These are phyloP conservation scores for Platalea minor DNA, from an alignment of 2,797 vertebrate species.

Conservation along the genomic window DNA sequence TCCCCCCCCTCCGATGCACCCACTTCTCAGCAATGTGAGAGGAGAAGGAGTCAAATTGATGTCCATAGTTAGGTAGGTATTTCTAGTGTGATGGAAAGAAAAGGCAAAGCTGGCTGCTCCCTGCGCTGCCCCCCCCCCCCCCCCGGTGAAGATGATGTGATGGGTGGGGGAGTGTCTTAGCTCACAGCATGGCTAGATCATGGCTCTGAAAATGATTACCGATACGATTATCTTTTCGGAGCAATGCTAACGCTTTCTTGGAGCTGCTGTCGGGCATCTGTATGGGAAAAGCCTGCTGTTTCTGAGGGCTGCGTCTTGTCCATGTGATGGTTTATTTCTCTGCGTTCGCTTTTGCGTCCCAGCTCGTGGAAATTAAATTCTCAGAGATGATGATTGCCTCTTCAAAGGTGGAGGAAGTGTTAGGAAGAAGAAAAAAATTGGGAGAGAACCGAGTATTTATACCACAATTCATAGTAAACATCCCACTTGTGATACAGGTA, in stretches of 20 bases:
- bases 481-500: conserved; percentile 5
- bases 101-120: background rate
- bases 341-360: background rate
- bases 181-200: background rate
- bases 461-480: background rate
- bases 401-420: background rate
- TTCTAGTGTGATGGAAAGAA: background rate
- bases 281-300: background rate
- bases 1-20: rapidly evolving
- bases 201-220: background rate
- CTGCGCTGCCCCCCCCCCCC: too few species aligned
- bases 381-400: background rate
- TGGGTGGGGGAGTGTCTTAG: background rate
- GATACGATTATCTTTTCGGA: background rate
- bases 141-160: background rate
- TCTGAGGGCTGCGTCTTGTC: background rate
- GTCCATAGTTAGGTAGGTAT: background rate
- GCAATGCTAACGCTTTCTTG: background rate
- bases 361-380: background rate
- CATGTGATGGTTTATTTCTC: background rate
- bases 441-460: background rate
- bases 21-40: background rate
- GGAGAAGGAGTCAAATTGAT: background rate
- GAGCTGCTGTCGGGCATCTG: background rate
- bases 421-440: background rate